Evolutionary conservation across 2,888 invertebrate genomes (phyloP).

Genomic region (Drepana falcataria): DNA sequence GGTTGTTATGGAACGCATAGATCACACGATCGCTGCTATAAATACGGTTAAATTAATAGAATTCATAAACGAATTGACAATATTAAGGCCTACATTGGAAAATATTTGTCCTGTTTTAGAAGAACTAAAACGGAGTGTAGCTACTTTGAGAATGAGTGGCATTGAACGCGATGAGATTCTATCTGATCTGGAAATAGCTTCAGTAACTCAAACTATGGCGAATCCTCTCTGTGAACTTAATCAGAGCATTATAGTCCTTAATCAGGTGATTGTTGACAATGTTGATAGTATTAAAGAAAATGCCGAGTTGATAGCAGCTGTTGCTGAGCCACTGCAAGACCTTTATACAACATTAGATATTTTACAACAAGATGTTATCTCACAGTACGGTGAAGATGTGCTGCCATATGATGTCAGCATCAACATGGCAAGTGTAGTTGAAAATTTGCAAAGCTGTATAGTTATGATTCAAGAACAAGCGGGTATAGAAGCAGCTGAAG

Average conservation of each 20-base stretch:
- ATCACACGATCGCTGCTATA: conserved; percentile 54
- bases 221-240: conserved; percentile 56
- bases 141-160: conserved; percentile 35
- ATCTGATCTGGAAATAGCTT: conserved; percentile 55
- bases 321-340: conserved; percentile 68
- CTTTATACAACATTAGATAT: conserved; percentile 62
- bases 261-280: conserved; percentile 55
- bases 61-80: conserved; percentile 31
- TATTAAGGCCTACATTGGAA: conserved; percentile 39
- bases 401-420: conserved; percentile 38
- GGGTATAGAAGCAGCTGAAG: conserved; percentile 67
- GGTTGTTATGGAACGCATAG: conserved; percentile 50
- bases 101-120: conserved; percentile 55
- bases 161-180: conserved; percentile 36
- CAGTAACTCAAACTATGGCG: conserved; percentile 57
- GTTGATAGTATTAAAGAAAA: conserved; percentile 44
- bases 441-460: conserved; percentile 65
- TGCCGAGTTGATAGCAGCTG: conserved; percentile 43
- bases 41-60: conserved; percentile 47
- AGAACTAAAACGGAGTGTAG: conserved; percentile 55
- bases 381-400: conserved; percentile 54
- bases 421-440: conserved; percentile 55
- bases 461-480: conserved; percentile 66
- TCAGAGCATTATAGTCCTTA: conserved; percentile 49
- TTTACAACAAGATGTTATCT: conserved; percentile 65